Conservation (phyloP, 2,888 invertebrate genomes). For the Napeogenes sylphis region DNA sequence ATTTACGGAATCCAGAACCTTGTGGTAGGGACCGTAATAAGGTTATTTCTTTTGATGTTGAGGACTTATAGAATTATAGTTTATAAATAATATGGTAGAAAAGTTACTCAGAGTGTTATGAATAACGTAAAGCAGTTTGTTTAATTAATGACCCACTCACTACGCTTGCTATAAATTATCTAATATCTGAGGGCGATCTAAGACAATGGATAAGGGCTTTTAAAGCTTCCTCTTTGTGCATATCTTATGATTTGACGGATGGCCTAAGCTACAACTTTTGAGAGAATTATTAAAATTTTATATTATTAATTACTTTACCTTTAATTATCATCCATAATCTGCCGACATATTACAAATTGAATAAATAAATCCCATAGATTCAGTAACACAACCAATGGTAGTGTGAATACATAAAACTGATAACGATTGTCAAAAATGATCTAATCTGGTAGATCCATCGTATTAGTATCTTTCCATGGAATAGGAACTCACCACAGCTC, state of each 20-base stretch:
- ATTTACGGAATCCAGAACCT: too few relatives aligned
- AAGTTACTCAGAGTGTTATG: not conserved
- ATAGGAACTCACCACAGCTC: not conserved
- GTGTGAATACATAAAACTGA: not conserved
- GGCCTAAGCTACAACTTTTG: conserved; percentile 7
- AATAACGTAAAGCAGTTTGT: not conserved
- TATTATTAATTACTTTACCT: not conserved
- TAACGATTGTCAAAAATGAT: not conserved
- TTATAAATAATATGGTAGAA: too few relatives aligned
- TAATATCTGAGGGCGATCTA: conserved; percentile 20
- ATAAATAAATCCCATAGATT: not conserved
- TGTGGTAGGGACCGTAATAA: too few relatives aligned
- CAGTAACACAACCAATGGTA: not conserved
- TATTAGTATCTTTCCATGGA: not conserved
- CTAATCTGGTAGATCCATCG: not conserved
- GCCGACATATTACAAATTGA: too few relatives aligned
- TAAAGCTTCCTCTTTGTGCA: conserved; percentile 25
- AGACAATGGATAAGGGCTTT: conserved; percentile 21
- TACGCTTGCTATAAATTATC: conserved; percentile 3
- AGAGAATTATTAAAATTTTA: not conserved
- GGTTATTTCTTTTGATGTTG: too few relatives aligned
- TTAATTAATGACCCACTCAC: conserved; percentile 3
- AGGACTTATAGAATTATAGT: too few relatives aligned
- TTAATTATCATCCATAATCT: too few relatives aligned
- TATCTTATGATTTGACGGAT: conserved; percentile 26